Base-by-base conservation (phyloP, 2,888 invertebrate species). In the Lepas anatifera region DNA sequence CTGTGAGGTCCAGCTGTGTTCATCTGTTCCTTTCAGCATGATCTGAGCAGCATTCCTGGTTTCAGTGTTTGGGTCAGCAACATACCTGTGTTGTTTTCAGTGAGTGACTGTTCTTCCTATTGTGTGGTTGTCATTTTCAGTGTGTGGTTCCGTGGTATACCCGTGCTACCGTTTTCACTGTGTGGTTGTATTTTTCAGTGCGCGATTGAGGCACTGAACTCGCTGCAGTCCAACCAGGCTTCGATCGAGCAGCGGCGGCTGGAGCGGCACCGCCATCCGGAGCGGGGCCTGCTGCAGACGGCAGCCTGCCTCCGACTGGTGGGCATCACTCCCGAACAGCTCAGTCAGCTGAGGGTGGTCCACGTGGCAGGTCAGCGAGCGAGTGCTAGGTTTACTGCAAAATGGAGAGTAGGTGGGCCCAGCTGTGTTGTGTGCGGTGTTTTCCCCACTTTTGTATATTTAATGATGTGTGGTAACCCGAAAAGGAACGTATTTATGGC, bases 301-400 rank as follows among this genome's bases (percentile, higher is more conserved):
- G 63, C 70, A 8, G 70, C 66, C 29, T 75, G 68, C 68, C 68
- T 76, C 70, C 73, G 64, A 68, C 84, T 88, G 72, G 85, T 85
- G 48, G 91, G 90, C 29, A 78, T 91, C 3, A 79, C 82, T 1
- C 73, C 87, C 29, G 81, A 86, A 1, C 85, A 86, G 73, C 79
- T 95, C 70, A 88, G 91, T 75, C 81, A 83, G 69, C 79, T 96
- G 27, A 89, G 92, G 69, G 86, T 95, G 58, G 94, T 99, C 77
- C 99, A 99, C 82, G 88, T 99, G 10, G 87, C 94, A 69, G 74
- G 74, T 74, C 16, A 41, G 1, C 16, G 41, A 16, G 10, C 11
- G 10, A 39, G 39, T 39, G 16, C 41, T 41, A 16, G 11, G 4
- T 10, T 41, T 41, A 13, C 16, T 41, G 41, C 4, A 16, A 41